Evolutionary conservation across 2,888 invertebrate genomes (phyloP).

Genomic region (Drosophila monieri): DNA sequence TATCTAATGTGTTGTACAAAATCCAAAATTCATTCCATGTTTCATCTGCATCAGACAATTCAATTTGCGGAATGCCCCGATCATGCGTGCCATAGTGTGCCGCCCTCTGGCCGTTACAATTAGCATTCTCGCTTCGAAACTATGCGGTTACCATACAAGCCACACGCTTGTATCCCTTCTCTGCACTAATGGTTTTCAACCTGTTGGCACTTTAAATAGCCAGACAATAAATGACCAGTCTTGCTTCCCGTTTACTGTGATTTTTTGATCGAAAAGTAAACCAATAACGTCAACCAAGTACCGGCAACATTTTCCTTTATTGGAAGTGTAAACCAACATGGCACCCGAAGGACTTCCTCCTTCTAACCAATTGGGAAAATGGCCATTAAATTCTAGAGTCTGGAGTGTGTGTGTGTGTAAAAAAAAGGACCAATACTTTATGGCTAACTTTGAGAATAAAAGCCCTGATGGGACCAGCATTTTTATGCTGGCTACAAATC

Average conservation of each 20-base stretch:
- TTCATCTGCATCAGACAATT: conserved; percentile 46
- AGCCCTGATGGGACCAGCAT: conserved; percentile 18
- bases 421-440: conserved; percentile 29
- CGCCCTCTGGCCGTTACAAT: conserved; percentile 8
- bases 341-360: conserved; percentile 11
- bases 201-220: conserved; percentile 23
- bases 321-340: conserved; percentile 17
- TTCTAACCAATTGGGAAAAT: conserved; percentile 17
- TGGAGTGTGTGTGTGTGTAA: neutral
- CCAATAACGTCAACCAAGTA: conserved; percentile 17
- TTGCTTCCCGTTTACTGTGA: conserved; percentile 10
- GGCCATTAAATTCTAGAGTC: conserved; percentile 13
- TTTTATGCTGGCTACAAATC: conserved; percentile 26
- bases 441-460: conserved; percentile 27
- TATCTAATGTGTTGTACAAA: conserved; percentile 26
- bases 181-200: conserved; percentile 11
- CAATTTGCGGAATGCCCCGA: conserved; percentile 38
- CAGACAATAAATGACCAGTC: too few species aligned
- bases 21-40: conserved; percentile 61
- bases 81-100: conserved; percentile 30
- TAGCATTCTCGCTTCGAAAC: conserved; percentile 22
- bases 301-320: conserved; percentile 19
- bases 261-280: conserved; percentile 20
- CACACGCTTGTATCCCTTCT: neutral
- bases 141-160: conserved; percentile 20